A percentile compares a stretch with the other conserved stretches of the same genome.
Conservation (phyloP, 2,888 invertebrate species). For the Hartigia nigra region DNA sequence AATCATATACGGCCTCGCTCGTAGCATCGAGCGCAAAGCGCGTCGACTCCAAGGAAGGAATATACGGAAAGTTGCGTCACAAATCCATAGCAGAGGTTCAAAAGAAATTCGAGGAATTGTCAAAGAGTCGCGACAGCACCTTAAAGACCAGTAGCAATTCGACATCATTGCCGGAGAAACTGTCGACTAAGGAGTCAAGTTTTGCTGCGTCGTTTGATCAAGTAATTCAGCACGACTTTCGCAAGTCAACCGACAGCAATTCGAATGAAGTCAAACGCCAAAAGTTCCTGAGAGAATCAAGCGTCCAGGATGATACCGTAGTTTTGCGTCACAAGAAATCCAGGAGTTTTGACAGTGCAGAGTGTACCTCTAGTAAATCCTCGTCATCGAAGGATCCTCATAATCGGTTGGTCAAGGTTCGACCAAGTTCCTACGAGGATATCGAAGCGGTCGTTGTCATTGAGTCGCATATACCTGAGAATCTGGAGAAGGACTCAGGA, state of each 20-base stretch:
- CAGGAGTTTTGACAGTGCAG: background rate
- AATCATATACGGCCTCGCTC: background rate
- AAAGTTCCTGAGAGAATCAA: background rate
- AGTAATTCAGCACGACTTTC: background rate
- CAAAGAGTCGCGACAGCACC: constrained; percentile 4
- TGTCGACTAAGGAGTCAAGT: background rate
- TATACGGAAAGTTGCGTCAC: constrained; percentile 16
- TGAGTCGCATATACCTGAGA: background rate
- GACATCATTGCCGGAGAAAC: background rate
- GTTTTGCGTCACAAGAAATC: background rate
- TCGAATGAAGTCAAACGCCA: background rate
- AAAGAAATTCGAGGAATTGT: constrained; percentile 17
- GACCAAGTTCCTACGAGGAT: too few species aligned
- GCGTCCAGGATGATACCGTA: background rate
- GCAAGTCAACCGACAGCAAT: background rate
- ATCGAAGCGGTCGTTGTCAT: background rate
- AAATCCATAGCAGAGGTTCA: constrained; percentile 15
- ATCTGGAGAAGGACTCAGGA: constrained; percentile 7
- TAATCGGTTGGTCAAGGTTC: too few species aligned
- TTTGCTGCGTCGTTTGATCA: background rate
- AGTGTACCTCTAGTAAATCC: too few species aligned
- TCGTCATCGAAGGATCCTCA: too few species aligned
- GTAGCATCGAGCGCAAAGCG: background rate
- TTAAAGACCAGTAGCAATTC: background rate
- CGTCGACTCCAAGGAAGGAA: constrained; percentile 12